Percentiles rank a stretch among this genome's conserved stretches.
Conservation (phyloP, 2,113 vertebrate species). For the Irena cyanogastra region DNA sequence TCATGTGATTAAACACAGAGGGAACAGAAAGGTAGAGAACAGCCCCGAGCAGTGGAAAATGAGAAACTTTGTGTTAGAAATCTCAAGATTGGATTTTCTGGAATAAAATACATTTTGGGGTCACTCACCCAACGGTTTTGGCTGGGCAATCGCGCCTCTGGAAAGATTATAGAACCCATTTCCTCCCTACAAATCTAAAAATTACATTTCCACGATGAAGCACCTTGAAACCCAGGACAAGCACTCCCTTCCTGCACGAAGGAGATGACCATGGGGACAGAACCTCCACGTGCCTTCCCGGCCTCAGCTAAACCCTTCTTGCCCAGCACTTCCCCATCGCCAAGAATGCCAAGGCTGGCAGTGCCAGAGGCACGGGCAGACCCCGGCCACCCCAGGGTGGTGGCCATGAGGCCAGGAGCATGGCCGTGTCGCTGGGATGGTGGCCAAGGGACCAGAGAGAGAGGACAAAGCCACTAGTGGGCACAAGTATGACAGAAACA, state of each 20-base stretch:
- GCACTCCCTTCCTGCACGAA: not conserved
- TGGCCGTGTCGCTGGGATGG: not conserved
- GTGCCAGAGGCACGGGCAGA: not conserved
- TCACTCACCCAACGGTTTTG: not conserved
- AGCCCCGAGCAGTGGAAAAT: slow-evolving; percentile 11
- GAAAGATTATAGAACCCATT: not conserved
- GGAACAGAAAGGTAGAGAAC: not conserved
- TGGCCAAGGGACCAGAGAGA: not conserved
- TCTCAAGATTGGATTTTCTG: slow-evolving; percentile 1
- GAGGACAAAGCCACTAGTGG: slow-evolving; percentile 44
- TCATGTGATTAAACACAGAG: slow-evolving; percentile 8
- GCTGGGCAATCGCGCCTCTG: not conserved
- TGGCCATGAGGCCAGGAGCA: not conserved
- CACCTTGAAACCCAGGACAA: not conserved
- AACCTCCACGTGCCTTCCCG: not conserved
- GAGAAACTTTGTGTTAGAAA: slow-evolving; percentile 22
- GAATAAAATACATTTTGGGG: not conserved
- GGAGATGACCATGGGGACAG: not conserved
- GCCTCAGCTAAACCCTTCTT: not conserved
- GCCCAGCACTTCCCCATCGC: fast-evolving
- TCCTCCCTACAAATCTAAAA: not conserved
- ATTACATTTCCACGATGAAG: not conserved
- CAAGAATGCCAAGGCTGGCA: not conserved
- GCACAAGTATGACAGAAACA: slow-evolving; percentile 39
- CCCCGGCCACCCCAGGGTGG: fast-evolving